Base-by-base conservation (phyloP, 2,888 invertebrate species). In the Cancer borealis region DNA sequence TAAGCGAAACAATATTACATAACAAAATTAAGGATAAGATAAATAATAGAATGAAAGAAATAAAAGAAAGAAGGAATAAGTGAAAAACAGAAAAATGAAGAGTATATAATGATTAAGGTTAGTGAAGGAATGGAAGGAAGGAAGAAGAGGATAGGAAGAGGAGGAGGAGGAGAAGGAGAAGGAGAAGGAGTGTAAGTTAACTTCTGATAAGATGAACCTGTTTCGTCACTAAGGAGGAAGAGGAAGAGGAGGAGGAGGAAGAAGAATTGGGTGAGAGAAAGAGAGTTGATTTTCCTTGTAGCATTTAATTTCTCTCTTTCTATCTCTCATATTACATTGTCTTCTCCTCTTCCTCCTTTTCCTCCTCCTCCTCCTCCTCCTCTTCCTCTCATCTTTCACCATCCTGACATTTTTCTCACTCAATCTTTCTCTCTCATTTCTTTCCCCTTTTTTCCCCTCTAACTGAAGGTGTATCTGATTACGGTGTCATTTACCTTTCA, bases 321-420 rank as follows among this genome's bases (percentile, higher is more conserved):
- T 54, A 30, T 6, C 26, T 5, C 30, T 49, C 54, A 5, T 47
- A 49, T 88, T 45, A 14, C 54, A 54, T 54, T n/a, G 8, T 88
- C 73, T 73, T 26, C n/a, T 73, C 4, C 14, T 73, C 14, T 6
- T 79, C 79, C 79, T 30, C 79, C 79, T 30, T 30, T 30, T 79
- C 79, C 79, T 30, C 79, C 79, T 30, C 79, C 73, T 73, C 73
- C 73, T 73, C 73, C 26, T 79, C 79, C 79, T 73, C 73, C 73
- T 73, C 73, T 8, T 73, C 73, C 5, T 73, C 73, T 73, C 26
- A 3, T 73, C 26, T 26, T 73, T 73, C 73, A n/a, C 8, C 73
- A n/a, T 73, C 73, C n/a, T 73, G n/a, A n/a, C 26, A 21, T 73
- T 73, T 26, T 73, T 73, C 73, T 26, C n/a, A 21, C 73, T n/a